These are phyloP conservation scores for Orchesella flavescens DNA, from an alignment of 2,888 invertebrate species.

Conservation along the genomic window DNA sequence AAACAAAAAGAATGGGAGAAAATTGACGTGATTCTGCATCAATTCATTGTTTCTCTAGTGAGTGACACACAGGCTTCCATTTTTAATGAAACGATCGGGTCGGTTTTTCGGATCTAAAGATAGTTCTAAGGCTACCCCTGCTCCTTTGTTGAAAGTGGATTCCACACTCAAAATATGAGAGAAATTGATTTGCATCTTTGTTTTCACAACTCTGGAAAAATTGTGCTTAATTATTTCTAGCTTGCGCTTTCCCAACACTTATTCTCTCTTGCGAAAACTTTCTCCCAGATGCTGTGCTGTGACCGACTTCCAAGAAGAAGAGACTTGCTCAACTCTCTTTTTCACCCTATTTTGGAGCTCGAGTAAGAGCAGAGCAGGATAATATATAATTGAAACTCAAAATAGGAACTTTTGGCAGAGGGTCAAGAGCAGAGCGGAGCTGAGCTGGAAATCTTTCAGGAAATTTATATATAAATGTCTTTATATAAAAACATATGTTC, in stretches of 20 bases:
- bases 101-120: neutral
- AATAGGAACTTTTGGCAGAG: conserved; percentile 47
- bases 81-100: neutral
- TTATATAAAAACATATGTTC: neutral
- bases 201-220: conserved; percentile 6
- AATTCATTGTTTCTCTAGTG: no score
- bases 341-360: neutral
- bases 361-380: no score
- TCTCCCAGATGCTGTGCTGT: neutral
- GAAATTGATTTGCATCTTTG: conserved; percentile 55
- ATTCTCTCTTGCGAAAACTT: neutral
- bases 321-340: neutral
- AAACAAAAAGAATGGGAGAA: no score
- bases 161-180: conserved; percentile 6
- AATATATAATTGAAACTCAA: conserved; percentile 15
- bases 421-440: conserved; percentile 59
- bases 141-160: neutral
- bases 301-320: neutral
- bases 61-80: no score
- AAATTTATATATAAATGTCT: neutral
- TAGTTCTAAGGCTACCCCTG: no score
- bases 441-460: conserved; percentile 16
- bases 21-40: no score
- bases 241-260: neutral
- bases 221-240: conserved; percentile 51